These are phyloP conservation scores for Ceratosolen fusciceps DNA, from an alignment of 1,140 invertebrate species.

Conservation along the genomic window DNA sequence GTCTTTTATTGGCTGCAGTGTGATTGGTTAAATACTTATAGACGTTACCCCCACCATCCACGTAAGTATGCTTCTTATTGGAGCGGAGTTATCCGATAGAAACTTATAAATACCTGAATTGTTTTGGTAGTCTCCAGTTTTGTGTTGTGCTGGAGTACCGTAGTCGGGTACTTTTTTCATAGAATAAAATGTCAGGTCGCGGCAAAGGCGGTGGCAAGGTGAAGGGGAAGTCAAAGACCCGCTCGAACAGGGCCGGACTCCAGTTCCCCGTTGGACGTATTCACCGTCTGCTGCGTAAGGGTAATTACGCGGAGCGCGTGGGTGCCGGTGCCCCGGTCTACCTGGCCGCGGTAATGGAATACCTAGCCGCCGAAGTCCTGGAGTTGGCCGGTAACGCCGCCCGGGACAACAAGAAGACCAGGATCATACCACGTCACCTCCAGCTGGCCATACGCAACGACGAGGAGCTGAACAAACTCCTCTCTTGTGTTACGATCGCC, in stretches of 20 bases:
- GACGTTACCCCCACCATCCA: too few species aligned
- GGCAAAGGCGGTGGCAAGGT: constrained; percentile 76
- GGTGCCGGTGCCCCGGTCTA: constrained; percentile 72
- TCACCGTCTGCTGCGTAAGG: constrained; percentile 70
- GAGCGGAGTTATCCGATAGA: too few species aligned
- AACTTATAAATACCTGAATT: not conserved
- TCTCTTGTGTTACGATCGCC: constrained; percentile 78
- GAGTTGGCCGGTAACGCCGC: constrained; percentile 45
- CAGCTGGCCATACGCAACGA: constrained; percentile 28
- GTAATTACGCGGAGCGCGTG: constrained; percentile 80
- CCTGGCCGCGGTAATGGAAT: not conserved
- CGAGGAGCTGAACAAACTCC: constrained; percentile 72
- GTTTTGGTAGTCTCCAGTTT: too few species aligned
- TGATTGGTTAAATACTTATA: too few species aligned
- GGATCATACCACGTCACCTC: constrained; percentile 23
- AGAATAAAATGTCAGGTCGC: constrained; percentile 72
- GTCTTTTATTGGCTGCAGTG: too few species aligned
- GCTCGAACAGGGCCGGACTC: not conserved
- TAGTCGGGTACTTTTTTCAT: too few species aligned
- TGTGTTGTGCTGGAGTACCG: too few species aligned
- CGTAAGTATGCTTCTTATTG: too few species aligned
- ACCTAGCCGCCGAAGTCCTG: constrained; percentile 72
- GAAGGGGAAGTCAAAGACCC: constrained; percentile 58
- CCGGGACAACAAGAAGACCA: constrained; percentile 45
- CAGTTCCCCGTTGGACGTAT: constrained; percentile 1